Percentiles rank a stretch among this genome's conserved stretches.
These are phyloP conservation scores for Coenobita brevimanus DNA, from an alignment of 1,140 invertebrate genomes.

Conservation along the genomic window DNA sequence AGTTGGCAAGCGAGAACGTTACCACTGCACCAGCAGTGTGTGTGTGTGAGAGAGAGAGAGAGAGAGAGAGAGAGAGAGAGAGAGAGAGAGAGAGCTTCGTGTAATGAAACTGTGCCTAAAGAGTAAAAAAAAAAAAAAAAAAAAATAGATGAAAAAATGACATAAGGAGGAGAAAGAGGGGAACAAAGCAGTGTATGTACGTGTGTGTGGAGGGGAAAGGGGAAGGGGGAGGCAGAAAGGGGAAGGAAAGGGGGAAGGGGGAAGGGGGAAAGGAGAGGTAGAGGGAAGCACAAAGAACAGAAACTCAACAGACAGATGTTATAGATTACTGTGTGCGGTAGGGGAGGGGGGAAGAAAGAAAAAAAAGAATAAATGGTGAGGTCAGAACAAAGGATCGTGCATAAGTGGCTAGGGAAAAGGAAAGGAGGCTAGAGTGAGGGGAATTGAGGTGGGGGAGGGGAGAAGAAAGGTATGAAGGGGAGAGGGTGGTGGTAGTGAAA, in stretches of 20 bases:
- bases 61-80: slow-evolving; percentile 1
- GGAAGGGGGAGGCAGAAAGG: slow-evolving; percentile 11
- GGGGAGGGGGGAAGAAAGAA: too few relatives aligned
- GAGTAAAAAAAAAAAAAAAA: neutral
- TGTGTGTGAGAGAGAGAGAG: neutral
- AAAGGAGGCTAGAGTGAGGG: neutral
- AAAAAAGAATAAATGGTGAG: neutral
- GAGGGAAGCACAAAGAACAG: neutral
- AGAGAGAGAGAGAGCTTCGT: neutral
- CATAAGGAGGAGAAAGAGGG: too few relatives aligned
- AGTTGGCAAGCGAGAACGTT: too few relatives aligned
- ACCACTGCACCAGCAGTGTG: neutral
- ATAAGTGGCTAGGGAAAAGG: neutral
- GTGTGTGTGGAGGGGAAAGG: neutral
- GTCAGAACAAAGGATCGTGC: neutral
- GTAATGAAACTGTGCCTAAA: neutral
- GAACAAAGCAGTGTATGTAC: neutral
- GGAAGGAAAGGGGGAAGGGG: neutral
- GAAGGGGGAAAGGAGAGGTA: neutral
- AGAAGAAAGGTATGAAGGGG: neutral
- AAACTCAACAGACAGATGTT: neutral
- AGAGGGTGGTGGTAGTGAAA: neutral
- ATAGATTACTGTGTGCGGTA: too few relatives aligned
- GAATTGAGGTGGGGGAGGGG: neutral
- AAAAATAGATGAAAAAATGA: neutral